These are phyloP conservation scores for Ptychoptera contaminata DNA, from an alignment of 2,888 invertebrate genomes.

Conservation along the genomic window DNA sequence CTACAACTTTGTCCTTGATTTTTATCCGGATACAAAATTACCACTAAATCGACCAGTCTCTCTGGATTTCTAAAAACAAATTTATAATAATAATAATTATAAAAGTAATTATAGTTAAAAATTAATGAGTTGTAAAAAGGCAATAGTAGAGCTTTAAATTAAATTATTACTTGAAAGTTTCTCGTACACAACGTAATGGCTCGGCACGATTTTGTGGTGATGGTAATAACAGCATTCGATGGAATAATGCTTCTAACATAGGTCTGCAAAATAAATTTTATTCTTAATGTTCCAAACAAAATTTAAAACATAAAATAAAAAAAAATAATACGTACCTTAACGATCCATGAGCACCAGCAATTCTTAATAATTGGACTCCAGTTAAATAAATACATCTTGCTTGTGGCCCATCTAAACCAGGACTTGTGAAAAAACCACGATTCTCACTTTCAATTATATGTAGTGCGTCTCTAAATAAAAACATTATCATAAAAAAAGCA, in stretches of 20 bases:
- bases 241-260: constrained; percentile 83
- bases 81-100: no score
- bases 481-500: neutral
- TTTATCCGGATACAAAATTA: constrained; percentile 47
- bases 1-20: constrained; percentile 45
- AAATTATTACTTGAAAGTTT: constrained; percentile 44
- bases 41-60: constrained; percentile 52
- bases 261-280: constrained; percentile 38
- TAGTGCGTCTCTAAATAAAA: constrained; percentile 23
- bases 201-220: constrained; percentile 73
- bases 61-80: constrained; percentile 40
- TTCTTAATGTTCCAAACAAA: no score
- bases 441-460: constrained; percentile 31
- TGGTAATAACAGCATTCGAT: constrained; percentile 80
- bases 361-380: constrained; percentile 70
- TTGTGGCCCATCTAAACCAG: constrained; percentile 59
- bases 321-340: constrained; percentile 32
- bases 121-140: neutral
- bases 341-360: constrained; percentile 77
- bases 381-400: constrained; percentile 80
- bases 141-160: neutral
- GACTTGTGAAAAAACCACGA: constrained; percentile 30
- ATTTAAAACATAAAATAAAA: no score
- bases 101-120: no score
- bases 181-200: constrained; percentile 66